Conservation (phyloP, 2,888 invertebrate genomes). For the Maniola hyperantus region DNA sequence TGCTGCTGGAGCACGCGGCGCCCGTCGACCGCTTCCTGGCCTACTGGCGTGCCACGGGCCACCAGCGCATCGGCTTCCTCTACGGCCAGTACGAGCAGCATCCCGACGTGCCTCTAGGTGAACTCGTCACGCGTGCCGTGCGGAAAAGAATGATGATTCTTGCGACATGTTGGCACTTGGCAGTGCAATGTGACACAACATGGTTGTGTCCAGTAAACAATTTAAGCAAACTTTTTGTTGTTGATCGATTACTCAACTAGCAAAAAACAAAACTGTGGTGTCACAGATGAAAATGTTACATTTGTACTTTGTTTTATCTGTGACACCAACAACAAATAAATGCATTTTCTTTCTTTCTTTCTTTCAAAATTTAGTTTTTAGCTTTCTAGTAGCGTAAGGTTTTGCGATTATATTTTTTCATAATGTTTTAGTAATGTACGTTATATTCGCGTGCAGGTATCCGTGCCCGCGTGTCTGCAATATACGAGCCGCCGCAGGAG, state of each 20-base stretch:
- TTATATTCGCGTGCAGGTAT: conserved; percentile 81
- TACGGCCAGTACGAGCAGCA: conserved; percentile 97
- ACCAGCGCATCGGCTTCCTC: conserved; percentile 96
- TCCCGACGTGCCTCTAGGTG: conserved; percentile 93
- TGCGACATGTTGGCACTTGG: neutral
- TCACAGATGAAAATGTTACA: no score
- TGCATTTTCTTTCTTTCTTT: no score
- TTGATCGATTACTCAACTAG: no score
- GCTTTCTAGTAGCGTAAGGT: no score
- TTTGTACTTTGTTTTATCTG: no score
- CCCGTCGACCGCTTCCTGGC: conserved; percentile 97
- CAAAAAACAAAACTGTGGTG: no score
- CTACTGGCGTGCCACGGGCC: conserved; percentile 97
- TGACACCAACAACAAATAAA: no score
- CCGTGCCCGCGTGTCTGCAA: conserved; percentile 93
- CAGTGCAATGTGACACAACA: neutral
- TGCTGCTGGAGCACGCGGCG: conserved; percentile 97
- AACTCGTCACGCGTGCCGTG: neutral
- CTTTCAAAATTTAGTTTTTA: no score
- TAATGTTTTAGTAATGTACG: conserved; percentile 27
- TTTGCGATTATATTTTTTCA: no score
- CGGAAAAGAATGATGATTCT: neutral
- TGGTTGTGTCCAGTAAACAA: neutral
- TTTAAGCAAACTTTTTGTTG: neutral
- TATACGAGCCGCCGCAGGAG: conserved; percentile 99